Percentiles rank a stretch among this genome's conserved stretches.
Evolutionary conservation across 2,888 invertebrate species (phyloP).

Genomic region (Dilophus febrilis): DNA sequence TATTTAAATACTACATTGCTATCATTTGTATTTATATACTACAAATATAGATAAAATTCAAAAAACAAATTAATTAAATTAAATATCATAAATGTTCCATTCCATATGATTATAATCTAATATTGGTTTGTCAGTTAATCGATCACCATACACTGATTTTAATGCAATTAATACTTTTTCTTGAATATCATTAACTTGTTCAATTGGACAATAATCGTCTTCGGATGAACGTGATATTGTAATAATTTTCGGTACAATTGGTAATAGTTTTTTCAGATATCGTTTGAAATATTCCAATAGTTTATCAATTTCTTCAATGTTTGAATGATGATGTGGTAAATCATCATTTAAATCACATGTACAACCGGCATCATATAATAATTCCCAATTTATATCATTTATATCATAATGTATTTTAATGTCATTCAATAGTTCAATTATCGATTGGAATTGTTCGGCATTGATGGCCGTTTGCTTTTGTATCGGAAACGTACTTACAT

Average conservation of each 20-base stretch:
- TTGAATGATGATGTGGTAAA: slow-evolving; percentile 68
- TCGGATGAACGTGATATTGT: slow-evolving; percentile 72
- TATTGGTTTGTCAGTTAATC: slow-evolving; percentile 23
- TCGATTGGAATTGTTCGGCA: slow-evolving; percentile 14
- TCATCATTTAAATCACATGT: slow-evolving; percentile 64
- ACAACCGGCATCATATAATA: slow-evolving; percentile 73
- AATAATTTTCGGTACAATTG: slow-evolving; percentile 47
- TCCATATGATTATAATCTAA: slow-evolving; percentile 24
- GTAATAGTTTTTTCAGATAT: slow-evolving; percentile 37
- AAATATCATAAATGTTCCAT: slow-evolving; percentile 14
- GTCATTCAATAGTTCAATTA: slow-evolving; percentile 32
- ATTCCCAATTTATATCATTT: slow-evolving; percentile 56
- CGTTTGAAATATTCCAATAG: slow-evolving; percentile 40
- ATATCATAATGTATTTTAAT: slow-evolving; percentile 39
- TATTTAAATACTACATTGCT: too few species aligned
- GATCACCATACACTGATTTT: slow-evolving; percentile 24
- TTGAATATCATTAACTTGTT: slow-evolving; percentile 69
- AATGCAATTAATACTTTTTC: slow-evolving; percentile 43
- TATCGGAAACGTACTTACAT: slow-evolving; percentile 29
- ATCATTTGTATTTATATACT: too few species aligned
- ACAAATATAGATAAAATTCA: too few species aligned
- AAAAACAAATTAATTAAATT: neutral
- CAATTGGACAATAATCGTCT: slow-evolving; percentile 76
- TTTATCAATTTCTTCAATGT: slow-evolving; percentile 43
- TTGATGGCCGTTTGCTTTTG: slow-evolving; percentile 12